Evolutionary conservation across 2,113 vertebrate species (phyloP).

Genomic region (Nothocercus julius): DNA sequence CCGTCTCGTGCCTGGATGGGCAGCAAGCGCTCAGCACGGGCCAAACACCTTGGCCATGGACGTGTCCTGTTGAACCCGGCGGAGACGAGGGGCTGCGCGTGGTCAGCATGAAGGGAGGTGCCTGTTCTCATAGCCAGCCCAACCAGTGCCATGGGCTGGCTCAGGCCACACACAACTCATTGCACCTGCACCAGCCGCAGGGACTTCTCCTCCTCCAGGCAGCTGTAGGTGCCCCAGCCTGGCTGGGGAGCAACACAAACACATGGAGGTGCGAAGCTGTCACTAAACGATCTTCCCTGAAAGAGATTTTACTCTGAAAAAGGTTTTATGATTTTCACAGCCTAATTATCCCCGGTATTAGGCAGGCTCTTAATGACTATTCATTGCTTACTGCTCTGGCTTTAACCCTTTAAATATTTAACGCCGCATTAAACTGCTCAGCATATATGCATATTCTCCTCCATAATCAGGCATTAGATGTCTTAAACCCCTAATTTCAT

Average conservation of each 20-base stretch:
- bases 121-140: neutral
- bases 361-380: conserved; percentile 43
- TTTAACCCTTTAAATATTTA: conserved; percentile 62
- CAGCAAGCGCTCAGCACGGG: neutral
- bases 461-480: neutral
- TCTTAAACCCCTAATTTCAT: conserved; percentile 5
- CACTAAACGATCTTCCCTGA: neutral
- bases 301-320: neutral
- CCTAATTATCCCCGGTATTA: conserved; percentile 18
- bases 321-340: conserved; percentile 8
- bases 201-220: neutral
- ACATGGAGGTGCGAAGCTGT: neutral
- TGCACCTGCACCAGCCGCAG: neutral
- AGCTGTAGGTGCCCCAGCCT: neutral
- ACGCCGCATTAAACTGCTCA: conserved; percentile 25
- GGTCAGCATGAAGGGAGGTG: rapidly evolving
- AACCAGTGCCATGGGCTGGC: neutral
- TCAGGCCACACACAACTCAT: rapidly evolving
- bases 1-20: too few relatives aligned
- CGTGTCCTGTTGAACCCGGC: neutral
- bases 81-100: rapidly evolving
- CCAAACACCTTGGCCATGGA: neutral
- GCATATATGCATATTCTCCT: neutral
- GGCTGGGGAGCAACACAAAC: neutral
- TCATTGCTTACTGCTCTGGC: conserved; percentile 36